Percentiles rank a stretch among this genome's conserved stretches.
Conservation (phyloP, 2,888 invertebrate species). For the Aquatica leii region DNA sequence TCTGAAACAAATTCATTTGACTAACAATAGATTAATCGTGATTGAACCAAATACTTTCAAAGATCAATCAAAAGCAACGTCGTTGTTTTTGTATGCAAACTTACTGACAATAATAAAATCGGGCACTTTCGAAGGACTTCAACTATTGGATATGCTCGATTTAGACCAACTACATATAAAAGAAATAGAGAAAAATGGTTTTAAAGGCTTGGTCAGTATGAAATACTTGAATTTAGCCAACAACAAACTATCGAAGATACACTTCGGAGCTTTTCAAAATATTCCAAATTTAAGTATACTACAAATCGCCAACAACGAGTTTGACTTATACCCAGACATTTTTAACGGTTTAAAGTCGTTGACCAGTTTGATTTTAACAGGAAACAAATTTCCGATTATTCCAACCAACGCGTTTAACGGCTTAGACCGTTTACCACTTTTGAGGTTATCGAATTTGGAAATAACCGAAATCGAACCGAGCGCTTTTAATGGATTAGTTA, state of each 20-base stretch:
- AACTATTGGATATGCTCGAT: not conserved
- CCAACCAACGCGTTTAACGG: conserved; percentile 16
- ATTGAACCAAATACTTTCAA: not conserved
- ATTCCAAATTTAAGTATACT: not conserved
- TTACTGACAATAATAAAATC: not conserved
- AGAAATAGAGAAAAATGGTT: conserved; percentile 4
- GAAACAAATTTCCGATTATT: not conserved
- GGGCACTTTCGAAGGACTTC: conserved; percentile 1
- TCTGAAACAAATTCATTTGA: not conserved
- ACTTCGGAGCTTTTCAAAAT: not conserved
- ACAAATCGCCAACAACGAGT: conserved; percentile 2
- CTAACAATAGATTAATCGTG: not conserved
- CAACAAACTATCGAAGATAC: conserved; percentile 13
- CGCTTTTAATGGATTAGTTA: conserved; percentile 14
- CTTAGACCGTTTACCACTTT: not conserved
- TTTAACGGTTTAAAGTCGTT: conserved; percentile 17
- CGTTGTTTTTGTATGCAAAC: not conserved
- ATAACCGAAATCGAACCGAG: conserved; percentile 1
- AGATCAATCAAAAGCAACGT: no score
- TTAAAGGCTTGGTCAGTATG: not conserved
- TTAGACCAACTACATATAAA: not conserved
- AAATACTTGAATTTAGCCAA: conserved; percentile 3
- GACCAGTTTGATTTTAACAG: not conserved
- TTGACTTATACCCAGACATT: not conserved
- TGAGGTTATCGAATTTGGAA: conserved; percentile 8